These are phyloP conservation scores for Mimumesa dahlbomi DNA, from an alignment of 2,888 invertebrate species.

Conservation along the genomic window DNA sequence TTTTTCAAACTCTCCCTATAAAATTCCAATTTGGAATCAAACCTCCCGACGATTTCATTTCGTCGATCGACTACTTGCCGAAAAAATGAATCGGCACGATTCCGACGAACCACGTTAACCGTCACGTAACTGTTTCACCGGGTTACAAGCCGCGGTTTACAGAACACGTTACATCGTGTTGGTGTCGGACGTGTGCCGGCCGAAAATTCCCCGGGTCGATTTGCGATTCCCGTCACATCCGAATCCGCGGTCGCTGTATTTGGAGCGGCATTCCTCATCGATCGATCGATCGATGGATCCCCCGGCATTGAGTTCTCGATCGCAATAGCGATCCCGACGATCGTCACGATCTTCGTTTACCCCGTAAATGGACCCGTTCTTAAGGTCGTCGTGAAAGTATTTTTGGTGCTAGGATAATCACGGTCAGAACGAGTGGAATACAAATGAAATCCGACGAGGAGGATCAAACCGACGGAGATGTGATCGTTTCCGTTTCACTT, in stretches of 20 bases:
- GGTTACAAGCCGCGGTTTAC: slow-evolving; percentile 50
- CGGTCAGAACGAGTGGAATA: slow-evolving; percentile 4
- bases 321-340: slow-evolving; percentile 50
- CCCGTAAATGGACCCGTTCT: slow-evolving; percentile 43
- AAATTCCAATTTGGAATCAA: too few species aligned
- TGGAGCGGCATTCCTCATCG: slow-evolving; percentile 61
- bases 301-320: slow-evolving; percentile 58
- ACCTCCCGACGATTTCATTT: too few species aligned
- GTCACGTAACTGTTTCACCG: slow-evolving; percentile 62
- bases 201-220: slow-evolving; percentile 48
- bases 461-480: too few species aligned
- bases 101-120: background rate
- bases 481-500: background rate
- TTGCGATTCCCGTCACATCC: slow-evolving; percentile 55
- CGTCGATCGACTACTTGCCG: too few species aligned
- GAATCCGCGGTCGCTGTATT: slow-evolving; percentile 57
- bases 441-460: too few species aligned
- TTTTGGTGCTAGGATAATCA: slow-evolving; percentile 30
- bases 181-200: slow-evolving; percentile 40
- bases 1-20: too few species aligned
- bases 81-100: slow-evolving; percentile 1
- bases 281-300: slow-evolving; percentile 43
- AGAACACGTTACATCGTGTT: slow-evolving; percentile 55
- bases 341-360: slow-evolving; percentile 28
- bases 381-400: slow-evolving; percentile 27